Conservation (phyloP, 2,888 invertebrate species). For the Meloe dianella region DNA sequence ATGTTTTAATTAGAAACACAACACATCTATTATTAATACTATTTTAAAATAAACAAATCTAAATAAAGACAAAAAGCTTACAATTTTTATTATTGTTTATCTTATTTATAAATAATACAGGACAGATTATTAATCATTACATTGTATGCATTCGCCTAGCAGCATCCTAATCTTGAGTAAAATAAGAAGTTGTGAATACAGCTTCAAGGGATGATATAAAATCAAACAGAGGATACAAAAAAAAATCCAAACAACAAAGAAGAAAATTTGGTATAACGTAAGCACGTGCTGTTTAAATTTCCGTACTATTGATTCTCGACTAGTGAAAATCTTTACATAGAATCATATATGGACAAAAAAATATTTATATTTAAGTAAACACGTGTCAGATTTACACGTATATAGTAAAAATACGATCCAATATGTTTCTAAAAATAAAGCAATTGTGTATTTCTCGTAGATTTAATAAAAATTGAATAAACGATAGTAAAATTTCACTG, state of each 20-base stretch:
- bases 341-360: conserved; percentile 9
- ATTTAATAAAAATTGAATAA: neutral
- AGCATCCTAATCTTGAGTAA: conserved; percentile 22
- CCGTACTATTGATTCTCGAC: conserved; percentile 9
- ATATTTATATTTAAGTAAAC: conserved; percentile 1
- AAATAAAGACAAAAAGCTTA: conserved; percentile 8
- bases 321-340: neutral
- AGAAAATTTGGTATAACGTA: conserved; percentile 15
- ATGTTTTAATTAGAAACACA: neutral
- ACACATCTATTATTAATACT: neutral
- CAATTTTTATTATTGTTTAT: conserved; percentile 25
- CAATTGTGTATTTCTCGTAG: neutral
- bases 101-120: conserved; percentile 23
- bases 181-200: conserved; percentile 21
- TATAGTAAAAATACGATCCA: conserved; percentile 13
- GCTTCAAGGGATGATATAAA: conserved; percentile 11
- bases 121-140: conserved; percentile 20
- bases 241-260: conserved; percentile 11
- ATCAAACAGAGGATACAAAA: neutral
- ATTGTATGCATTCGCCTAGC: conserved; percentile 20
- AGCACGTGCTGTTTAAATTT: conserved; percentile 23
- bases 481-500: neutral
- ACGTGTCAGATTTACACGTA: conserved; percentile 15
- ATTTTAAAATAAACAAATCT: conserved; percentile 3
- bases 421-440: neutral